Conservation (phyloP, 2,888 invertebrate species). For the Thyatira batis region DNA sequence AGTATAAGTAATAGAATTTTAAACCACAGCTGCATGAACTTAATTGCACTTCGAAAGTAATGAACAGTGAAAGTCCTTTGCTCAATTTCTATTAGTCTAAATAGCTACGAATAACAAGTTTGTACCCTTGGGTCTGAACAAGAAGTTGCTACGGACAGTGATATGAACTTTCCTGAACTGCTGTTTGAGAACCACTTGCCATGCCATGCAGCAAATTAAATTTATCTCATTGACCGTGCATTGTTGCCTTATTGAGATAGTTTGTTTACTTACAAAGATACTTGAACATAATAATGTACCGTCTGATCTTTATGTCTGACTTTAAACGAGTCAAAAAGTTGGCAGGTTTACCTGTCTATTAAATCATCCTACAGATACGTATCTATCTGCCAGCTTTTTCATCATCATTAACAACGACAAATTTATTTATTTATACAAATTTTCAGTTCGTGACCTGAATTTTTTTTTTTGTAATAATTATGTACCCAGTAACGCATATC, state of each 20-base stretch:
- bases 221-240: slow-evolving; percentile 45
- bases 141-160: slow-evolving; percentile 10
- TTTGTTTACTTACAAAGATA: slow-evolving; percentile 12
- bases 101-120: slow-evolving; percentile 10
- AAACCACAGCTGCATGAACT: not conserved
- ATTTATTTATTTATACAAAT: too few species aligned
- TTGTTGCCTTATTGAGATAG: slow-evolving; percentile 41
- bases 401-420: too few species aligned
- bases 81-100: slow-evolving; percentile 14
- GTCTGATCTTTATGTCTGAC: not conserved
- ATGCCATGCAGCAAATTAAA: slow-evolving; percentile 52
- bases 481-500: not conserved
- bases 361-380: too few species aligned
- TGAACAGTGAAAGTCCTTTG: slow-evolving; percentile 1
- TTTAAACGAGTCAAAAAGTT: too few species aligned
- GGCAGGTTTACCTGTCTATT: too few species aligned
- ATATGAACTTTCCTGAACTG: slow-evolving; percentile 27
- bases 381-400: too few species aligned
- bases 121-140: not conserved
- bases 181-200: slow-evolving; percentile 43
- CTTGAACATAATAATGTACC: slow-evolving; percentile 9
- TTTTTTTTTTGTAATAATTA: too few species aligned
- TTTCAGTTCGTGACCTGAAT: too few species aligned
- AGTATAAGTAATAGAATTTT: too few species aligned
- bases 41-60: not conserved